A percentile compares a stretch with the other conserved stretches of the same genome.
phyloP scores from a whole-genome alignment of 2,113 vertebrate species.

The Odocoileus hemionus region DNA sequence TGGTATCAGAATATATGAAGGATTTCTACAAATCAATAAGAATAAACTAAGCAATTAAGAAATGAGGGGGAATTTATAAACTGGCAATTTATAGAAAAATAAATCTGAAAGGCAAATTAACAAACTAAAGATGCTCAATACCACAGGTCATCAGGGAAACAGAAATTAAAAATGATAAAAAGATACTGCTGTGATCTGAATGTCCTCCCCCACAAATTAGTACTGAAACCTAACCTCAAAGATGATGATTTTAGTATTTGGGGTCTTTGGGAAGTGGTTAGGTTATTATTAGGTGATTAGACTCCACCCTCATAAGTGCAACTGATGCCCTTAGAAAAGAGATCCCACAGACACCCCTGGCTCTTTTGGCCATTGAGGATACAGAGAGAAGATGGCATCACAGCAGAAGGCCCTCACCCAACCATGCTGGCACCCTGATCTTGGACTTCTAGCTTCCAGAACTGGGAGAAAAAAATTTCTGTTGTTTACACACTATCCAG shows the following conservation, averaged over 20 bases:
- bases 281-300: neutral
- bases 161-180: neutral
- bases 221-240: neutral
- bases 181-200: neutral
- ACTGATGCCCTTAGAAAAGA: neutral
- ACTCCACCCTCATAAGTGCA: neutral
- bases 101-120: neutral
- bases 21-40: neutral
- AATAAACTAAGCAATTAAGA: neutral
- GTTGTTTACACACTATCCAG: neutral
- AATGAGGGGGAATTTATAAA: neutral
- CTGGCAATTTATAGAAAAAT: neutral
- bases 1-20: neutral
- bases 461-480: neutral
- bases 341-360: neutral
- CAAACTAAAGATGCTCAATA: neutral
- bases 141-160: neutral
- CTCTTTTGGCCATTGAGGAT: neutral
- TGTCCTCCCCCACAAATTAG: neutral
- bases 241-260: neutral
- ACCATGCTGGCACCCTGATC: neutral
- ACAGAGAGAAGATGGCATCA: neutral
- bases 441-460: neutral
- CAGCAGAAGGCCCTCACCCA: neutral
- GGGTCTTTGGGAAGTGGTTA: neutral